These are phyloP conservation scores for Drosophila tripunctata DNA, from an alignment of 2,888 invertebrate species.

Conservation along the genomic window DNA sequence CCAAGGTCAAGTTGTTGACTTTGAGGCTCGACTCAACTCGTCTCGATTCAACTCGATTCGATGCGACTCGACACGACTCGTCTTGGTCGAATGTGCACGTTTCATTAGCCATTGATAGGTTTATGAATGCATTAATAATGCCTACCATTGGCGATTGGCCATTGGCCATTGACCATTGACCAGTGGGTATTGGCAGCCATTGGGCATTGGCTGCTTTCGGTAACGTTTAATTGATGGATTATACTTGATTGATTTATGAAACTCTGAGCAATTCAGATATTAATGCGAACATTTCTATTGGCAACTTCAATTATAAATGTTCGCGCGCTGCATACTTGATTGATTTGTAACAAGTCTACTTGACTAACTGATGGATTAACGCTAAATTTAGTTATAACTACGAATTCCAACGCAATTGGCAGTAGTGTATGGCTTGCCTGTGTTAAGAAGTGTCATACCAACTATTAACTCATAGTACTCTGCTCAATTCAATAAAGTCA, in stretches of 20 bases:
- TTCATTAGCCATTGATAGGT: constrained; percentile 61
- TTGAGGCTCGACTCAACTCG: constrained; percentile 3
- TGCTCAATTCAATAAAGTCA: no score
- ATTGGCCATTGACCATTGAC: neutral
- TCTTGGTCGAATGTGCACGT: constrained; percentile 34
- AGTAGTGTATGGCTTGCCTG: no score
- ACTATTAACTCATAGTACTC: no score
- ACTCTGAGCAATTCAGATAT: neutral
- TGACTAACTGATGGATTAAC: constrained; percentile 36
- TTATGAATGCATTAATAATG: constrained; percentile 62
- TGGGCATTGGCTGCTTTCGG: constrained; percentile 8
- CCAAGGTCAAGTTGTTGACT: constrained; percentile 47
- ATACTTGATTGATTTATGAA: constrained; percentile 65
- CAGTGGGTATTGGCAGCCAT: neutral
- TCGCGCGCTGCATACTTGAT: constrained; percentile 39
- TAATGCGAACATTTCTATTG: neutral
- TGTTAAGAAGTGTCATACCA: no score
- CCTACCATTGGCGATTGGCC: neutral
- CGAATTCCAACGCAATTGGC: no score
- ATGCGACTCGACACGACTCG: neutral
- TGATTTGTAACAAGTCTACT: constrained; percentile 46
- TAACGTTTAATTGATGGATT: constrained; percentile 64
- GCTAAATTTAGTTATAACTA: neutral
- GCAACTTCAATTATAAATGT: constrained; percentile 42
- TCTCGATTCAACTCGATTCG: neutral